A percentile compares a stretch with the other conserved stretches of the same genome.
phyloP scores from a whole-genome alignment of 2,888 invertebrate species.

The Scaptomyza parva region DNA sequence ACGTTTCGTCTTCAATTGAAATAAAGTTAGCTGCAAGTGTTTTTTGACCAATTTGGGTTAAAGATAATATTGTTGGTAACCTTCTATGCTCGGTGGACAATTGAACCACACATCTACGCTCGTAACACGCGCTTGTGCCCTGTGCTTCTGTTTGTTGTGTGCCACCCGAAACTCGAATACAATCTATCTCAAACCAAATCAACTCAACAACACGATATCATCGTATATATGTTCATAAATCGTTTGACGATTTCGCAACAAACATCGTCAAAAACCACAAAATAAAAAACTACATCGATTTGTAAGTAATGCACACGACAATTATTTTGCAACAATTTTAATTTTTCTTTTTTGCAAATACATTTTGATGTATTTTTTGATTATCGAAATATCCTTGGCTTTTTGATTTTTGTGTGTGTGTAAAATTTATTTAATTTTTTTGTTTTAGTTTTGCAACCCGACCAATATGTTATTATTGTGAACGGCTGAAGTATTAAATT shows the following conservation, averaged over 20 bases:
- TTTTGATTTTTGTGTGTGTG: conserved; percentile 15
- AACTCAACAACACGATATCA: conserved; percentile 52
- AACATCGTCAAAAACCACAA: conserved; percentile 35
- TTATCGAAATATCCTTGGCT: conserved; percentile 7
- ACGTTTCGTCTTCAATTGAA: conserved; percentile 75
- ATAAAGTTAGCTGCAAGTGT: conserved; percentile 60
- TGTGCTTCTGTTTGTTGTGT: conserved; percentile 69
- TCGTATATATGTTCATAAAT: conserved; percentile 28
- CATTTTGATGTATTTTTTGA: conserved; percentile 31
- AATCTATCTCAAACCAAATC: conserved; percentile 8
- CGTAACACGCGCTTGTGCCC: conserved; percentile 75
- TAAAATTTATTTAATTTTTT: neutral
- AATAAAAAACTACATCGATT: conserved; percentile 70
- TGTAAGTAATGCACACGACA: conserved; percentile 79
- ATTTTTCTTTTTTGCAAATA: conserved; percentile 32
- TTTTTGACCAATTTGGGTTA: conserved; percentile 46
- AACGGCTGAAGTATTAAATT: conserved; percentile 34
- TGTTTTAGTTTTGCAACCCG: conserved; percentile 33
- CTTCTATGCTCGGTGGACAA: conserved; percentile 69
- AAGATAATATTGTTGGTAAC: conserved; percentile 56
- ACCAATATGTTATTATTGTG: conserved; percentile 24
- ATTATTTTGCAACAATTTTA: conserved; percentile 34
- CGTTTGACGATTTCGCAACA: conserved; percentile 36
- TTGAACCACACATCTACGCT: conserved; percentile 22
- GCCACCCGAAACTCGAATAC: conserved; percentile 58